Percentiles rank a stretch among this genome's conserved stretches.
These are phyloP conservation scores for Odontocerum albicorne DNA, from an alignment of 2,888 invertebrate genomes.

Conservation along the genomic window DNA sequence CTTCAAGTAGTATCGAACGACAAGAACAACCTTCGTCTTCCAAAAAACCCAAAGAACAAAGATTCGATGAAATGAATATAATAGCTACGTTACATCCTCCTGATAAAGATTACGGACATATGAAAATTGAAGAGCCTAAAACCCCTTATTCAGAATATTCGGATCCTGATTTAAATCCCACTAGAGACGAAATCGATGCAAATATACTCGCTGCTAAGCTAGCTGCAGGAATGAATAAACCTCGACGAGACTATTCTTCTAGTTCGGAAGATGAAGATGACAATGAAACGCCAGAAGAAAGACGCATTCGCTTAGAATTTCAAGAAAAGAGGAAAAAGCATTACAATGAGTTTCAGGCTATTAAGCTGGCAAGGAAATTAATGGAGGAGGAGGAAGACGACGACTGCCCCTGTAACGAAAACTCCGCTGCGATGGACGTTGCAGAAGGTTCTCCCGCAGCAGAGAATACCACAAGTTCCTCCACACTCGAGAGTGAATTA, in stretches of 20 bases:
- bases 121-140: constrained; percentile 98
- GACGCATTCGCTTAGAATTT: constrained; percentile 74
- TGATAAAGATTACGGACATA: constrained; percentile 98
- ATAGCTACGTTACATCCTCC: constrained; percentile 96
- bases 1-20: constrained; percentile 88
- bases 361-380: constrained; percentile 87
- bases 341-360: constrained; percentile 96
- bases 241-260: constrained; percentile 46
- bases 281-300: constrained; percentile 64
- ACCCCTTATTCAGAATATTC: constrained; percentile 76
- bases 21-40: constrained; percentile 54
- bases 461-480: constrained; percentile 13
- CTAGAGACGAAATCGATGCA: constrained; percentile 65
- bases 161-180: constrained; percentile 62
- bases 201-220: constrained; percentile 76
- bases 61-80: constrained; percentile 99
- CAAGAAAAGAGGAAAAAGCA: constrained; percentile 94
- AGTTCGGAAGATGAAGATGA: constrained; percentile 63
- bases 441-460: constrained; percentile 7
- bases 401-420: constrained; percentile 60
- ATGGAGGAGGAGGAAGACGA: constrained; percentile 90
- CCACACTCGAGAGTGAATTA: neutral
- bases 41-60: constrained; percentile 62
- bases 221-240: constrained; percentile 56
- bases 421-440: constrained; percentile 11